Conservation (phyloP, 2,113 vertebrate species). For the Microcebus murinus region DNA sequence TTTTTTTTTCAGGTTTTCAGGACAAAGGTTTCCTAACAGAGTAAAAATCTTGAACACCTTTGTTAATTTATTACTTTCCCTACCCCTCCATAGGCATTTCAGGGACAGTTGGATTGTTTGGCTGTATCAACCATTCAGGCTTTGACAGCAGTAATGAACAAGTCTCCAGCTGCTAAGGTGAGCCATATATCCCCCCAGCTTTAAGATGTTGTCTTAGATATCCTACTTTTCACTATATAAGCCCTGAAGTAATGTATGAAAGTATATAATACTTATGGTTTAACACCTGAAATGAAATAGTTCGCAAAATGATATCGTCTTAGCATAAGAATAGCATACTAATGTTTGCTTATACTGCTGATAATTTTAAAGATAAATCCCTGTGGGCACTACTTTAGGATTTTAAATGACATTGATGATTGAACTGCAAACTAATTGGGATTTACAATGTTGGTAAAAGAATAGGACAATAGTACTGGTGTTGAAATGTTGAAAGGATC, state of each 20-base stretch:
- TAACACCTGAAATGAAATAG: slow-evolving; percentile 39
- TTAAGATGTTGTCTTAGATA: slow-evolving; percentile 30
- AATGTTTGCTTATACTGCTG: not conserved
- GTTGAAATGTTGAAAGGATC: slow-evolving; percentile 17
- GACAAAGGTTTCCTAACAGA: slow-evolving; percentile 38
- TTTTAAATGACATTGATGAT: slow-evolving; percentile 21
- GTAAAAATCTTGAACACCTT: not conserved
- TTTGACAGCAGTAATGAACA: slow-evolving; percentile 97
- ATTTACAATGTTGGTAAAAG: not conserved
- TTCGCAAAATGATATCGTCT: slow-evolving; percentile 41
- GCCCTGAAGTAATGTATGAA: slow-evolving; percentile 12
- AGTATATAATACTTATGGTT: not conserved
- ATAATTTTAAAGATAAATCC: slow-evolving; percentile 21
- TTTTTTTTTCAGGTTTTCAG: slow-evolving; percentile 68
- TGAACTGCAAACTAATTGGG: not conserved
- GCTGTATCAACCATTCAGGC: slow-evolving; percentile 97
- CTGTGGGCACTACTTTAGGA: not conserved
- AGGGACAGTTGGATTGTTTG: slow-evolving; percentile 94
- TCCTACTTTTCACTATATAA: not conserved
- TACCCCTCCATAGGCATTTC: slow-evolving; percentile 89
- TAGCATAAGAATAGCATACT: slow-evolving; percentile 22
- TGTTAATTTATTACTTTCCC: slow-evolving; percentile 70
- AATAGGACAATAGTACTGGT: not conserved
- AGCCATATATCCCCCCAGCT: not conserved
- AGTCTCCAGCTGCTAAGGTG: slow-evolving; percentile 98